Evolutionary conservation across 2,888 invertebrate genomes (phyloP), one percentile per base, ranked within the genome.

Genomic region (Odontocerum albicorne): DNA sequence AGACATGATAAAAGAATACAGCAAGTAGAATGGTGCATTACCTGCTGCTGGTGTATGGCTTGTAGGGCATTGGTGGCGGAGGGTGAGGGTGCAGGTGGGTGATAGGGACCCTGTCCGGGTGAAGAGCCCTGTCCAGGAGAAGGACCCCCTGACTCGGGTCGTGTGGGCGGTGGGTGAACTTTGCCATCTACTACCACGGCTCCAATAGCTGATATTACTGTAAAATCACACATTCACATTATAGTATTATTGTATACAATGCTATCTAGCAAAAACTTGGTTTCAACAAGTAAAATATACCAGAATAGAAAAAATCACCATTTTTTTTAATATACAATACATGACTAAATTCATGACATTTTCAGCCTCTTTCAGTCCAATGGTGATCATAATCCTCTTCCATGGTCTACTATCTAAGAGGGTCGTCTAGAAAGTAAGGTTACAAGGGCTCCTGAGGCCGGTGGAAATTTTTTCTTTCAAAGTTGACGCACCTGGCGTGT

Each of bases 141-240:
- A 68, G 68, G 61, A 65, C 67, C 12, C 68, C 69, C 42, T 64
- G 67, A 43, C 70, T 69, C 49, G 49, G 44, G 57, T 49, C 57
- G 65, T 39, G 57, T 16, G 39, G 50, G 54, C 2, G 78, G 72
- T 22, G 86, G 84, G 75, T 90, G 90, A 62, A 88, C 82, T 68
- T 90, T 84, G 55, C 91, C 91, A 73, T 91, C 91, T 57, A 91
- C 91, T 36, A 91, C 87, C 65, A 91, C 88, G 59, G 86, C 86
- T 60, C 91, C 91, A 67, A 91, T 85, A 45, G 84, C 84, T 40
- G 87, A 85, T 64, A 91, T 80, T 61, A 90, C 90, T 88, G 68
- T 13, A 67, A 57, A n/a, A 32, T n/a, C 2, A 55, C 44, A 53
- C 57, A 44, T 32, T 22, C 8, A 7, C 10, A 27, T 27, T 27